Conservation (phyloP, 2,888 invertebrate species). For the Agrochola lota region DNA sequence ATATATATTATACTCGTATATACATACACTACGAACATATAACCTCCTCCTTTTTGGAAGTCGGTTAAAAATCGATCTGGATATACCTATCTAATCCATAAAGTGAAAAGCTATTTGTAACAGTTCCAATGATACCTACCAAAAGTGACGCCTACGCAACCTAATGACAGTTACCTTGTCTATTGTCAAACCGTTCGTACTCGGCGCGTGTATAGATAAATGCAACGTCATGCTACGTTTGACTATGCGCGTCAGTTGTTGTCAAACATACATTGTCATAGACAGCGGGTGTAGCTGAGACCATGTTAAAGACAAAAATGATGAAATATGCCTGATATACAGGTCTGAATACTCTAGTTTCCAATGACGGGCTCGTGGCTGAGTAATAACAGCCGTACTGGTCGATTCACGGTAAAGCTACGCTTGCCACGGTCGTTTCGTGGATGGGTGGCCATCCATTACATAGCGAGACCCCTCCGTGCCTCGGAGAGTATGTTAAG, state of each 20-base stretch:
- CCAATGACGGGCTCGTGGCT: no score
- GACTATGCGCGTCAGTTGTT: slow-evolving; percentile 4
- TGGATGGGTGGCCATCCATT: no score
- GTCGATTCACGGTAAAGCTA: no score
- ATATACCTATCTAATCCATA: background rate
- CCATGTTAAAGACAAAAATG: background rate
- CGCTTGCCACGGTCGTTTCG: no score
- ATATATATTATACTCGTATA: no score
- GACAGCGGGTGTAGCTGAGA: slow-evolving; percentile 23
- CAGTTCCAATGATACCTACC: background rate
- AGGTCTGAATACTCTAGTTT: background rate
- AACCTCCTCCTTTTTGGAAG: no score
- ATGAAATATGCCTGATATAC: background rate
- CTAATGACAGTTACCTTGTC: slow-evolving; percentile 15
- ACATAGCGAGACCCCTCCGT: no score
- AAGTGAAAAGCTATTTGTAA: slow-evolving; percentile 7
- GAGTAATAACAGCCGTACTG: no score
- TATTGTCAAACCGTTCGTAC: background rate
- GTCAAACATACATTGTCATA: slow-evolving; percentile 13
- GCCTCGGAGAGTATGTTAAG: no score
- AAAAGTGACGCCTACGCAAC: slow-evolving; percentile 7
- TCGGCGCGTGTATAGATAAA: background rate
- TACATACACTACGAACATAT: no score
- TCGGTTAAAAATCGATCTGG: background rate
- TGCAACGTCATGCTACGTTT: slow-evolving; percentile 25